Percentiles rank a stretch among this genome's conserved stretches.
Evolutionary conservation across 2,888 invertebrate species (phyloP).

Genomic region (Synergus laeviventris): DNA sequence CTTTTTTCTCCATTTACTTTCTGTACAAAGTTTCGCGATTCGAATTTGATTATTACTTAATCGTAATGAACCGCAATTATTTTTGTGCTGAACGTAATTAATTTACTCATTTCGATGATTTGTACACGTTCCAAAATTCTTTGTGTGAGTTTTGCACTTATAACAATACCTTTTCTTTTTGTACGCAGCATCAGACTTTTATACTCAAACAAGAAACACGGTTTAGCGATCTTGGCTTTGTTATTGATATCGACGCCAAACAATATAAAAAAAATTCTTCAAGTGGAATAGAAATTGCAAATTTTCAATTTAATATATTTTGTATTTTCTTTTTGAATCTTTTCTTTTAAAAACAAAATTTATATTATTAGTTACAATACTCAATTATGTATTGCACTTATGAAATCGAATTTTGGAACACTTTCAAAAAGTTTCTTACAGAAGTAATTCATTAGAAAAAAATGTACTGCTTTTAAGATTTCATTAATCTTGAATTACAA

Average conservation of each 20-base stretch:
- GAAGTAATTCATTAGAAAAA: not conserved
- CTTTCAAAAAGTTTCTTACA: not conserved
- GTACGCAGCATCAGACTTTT: constrained; percentile 58
- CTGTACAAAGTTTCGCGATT: not conserved
- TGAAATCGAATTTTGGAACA: no score
- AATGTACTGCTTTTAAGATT: not conserved
- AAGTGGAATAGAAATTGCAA: not conserved
- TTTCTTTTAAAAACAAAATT: not conserved
- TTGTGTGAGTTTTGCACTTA: constrained; percentile 34
- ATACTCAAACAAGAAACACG: constrained; percentile 49
- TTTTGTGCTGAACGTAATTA: constrained; percentile 20
- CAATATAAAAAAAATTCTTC: not conserved
- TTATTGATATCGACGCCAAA: constrained; percentile 20
- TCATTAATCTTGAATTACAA: not conserved
- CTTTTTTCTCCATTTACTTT: constrained; percentile 18
- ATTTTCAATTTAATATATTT: not conserved
- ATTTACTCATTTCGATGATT: constrained; percentile 36
- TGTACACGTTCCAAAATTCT: constrained; percentile 44
- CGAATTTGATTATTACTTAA: not conserved
- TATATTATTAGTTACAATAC: not conserved
- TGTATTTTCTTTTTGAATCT: not conserved
- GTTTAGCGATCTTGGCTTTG: constrained; percentile 18
- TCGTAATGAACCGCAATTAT: constrained; percentile 4
- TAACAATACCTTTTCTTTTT: constrained; percentile 54
- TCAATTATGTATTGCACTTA: no score